These are phyloP conservation scores for Myripristis jacobus DNA, from an alignment of 2,797 vertebrate species.

Conservation along the genomic window DNA sequence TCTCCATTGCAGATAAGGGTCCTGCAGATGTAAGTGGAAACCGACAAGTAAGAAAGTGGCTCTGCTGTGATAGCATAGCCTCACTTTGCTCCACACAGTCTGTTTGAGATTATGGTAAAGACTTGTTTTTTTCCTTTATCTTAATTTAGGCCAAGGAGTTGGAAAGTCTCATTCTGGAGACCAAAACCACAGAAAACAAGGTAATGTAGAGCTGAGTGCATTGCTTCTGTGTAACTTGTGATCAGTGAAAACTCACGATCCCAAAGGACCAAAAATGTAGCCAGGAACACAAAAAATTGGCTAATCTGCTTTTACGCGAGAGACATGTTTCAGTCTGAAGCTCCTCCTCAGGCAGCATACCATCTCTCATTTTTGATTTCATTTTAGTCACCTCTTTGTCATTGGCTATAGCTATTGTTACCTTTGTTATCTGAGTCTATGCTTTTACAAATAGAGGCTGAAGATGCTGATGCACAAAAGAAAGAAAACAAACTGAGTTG, in stretches of 20 bases:
- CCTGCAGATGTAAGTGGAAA: constrained; percentile 85
- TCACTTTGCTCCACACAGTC: background rate
- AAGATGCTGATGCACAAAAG: no score
- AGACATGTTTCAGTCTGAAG: no score
- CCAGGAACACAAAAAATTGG: no score
- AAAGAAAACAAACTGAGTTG: no score
- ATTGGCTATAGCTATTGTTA: background rate
- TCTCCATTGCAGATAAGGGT: constrained; percentile 86
- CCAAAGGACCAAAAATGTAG: no score
- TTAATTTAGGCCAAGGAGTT: constrained; percentile 87
- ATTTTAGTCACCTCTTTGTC: background rate
- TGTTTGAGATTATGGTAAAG: background rate
- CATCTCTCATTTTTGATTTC: no score
- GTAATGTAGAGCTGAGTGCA: constrained; percentile 53
- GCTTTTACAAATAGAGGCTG: background rate
- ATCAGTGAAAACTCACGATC: no score
- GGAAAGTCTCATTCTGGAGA: constrained; percentile 92
- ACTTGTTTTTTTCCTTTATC: constrained; percentile 24
- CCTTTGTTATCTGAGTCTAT: background rate
- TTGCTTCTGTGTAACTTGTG: background rate
- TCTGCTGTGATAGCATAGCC: background rate
- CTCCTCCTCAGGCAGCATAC: no score
- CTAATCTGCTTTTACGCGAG: no score
- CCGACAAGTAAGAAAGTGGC: background rate
- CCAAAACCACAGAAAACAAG: constrained; percentile 92